Evolutionary conservation across 2,888 invertebrate species (phyloP).

Genomic region (Dryomyza anilis): DNA sequence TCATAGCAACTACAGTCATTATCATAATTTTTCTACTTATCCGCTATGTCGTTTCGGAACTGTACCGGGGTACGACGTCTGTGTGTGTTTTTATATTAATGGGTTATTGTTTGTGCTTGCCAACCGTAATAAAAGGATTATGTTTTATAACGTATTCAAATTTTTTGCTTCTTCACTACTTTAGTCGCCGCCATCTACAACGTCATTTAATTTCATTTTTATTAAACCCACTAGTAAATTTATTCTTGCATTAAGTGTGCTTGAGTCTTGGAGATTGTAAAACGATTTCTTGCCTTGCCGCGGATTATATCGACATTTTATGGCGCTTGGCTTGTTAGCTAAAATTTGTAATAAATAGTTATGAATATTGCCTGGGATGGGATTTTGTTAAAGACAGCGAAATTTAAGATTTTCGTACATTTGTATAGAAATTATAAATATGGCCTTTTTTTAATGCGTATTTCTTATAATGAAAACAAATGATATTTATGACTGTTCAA

Average conservation of each 20-base stretch:
- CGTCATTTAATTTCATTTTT: not conserved
- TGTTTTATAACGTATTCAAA: not conserved
- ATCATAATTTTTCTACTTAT: not conserved
- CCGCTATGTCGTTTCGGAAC: no score
- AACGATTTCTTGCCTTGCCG: not conserved
- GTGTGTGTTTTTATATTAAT: not conserved
- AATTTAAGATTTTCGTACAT: no score
- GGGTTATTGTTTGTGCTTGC: no score
- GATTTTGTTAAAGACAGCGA: no score
- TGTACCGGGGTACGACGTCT: no score
- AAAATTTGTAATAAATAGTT: no score
- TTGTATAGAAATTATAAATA: no score
- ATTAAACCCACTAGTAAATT: conserved; percentile 30
- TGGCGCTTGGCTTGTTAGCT: no score
- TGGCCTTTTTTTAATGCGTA: no score
- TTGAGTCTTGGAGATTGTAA: not conserved
- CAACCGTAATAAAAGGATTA: not conserved
- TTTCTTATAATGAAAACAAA: no score
- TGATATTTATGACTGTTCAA: conserved; percentile 16
- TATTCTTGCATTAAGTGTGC: conserved; percentile 28
- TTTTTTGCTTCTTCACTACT: not conserved
- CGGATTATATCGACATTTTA: no score
- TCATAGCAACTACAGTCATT: not conserved
- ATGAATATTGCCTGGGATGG: no score
- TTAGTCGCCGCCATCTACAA: not conserved